A percentile compares a stretch with the other conserved stretches of the same genome.
These are phyloP conservation scores for Trissolcus japonicus DNA, from an alignment of 2,888 invertebrate species.

Conservation along the genomic window DNA sequence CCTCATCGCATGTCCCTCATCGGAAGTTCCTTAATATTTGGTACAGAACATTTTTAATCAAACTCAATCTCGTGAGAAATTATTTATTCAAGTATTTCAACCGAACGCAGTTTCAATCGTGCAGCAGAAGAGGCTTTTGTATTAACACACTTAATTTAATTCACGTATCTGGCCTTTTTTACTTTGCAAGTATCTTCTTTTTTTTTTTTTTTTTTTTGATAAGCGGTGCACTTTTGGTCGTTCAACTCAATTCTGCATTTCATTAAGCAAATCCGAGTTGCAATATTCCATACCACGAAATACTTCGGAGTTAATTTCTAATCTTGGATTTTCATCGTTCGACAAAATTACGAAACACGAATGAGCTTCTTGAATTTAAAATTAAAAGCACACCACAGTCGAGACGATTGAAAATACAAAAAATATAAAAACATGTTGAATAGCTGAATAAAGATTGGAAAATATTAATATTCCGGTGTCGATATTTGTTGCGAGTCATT, in stretches of 20 bases:
- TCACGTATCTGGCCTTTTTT: conserved; percentile 6
- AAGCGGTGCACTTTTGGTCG: background rate
- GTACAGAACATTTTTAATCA: conserved; percentile 57
- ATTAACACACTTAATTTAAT: conserved; percentile 38
- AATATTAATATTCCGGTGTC: conserved; percentile 28
- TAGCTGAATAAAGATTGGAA: conserved; percentile 12
- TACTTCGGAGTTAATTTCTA: too few species aligned
- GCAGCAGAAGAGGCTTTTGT: conserved; percentile 17
- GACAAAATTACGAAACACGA: too few species aligned
- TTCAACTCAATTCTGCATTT: too few species aligned
- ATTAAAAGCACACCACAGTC: too few species aligned
- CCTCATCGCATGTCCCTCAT: conserved; percentile 46
- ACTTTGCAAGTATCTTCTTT: background rate
- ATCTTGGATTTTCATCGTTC: too few species aligned
- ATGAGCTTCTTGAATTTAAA: too few species aligned
- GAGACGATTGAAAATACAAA: too few species aligned
- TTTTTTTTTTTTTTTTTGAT: background rate
- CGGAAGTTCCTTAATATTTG: conserved; percentile 52
- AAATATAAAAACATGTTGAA: too few species aligned
- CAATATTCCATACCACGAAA: too few species aligned
- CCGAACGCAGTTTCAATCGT: conserved; percentile 10
- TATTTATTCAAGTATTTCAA: conserved; percentile 55
- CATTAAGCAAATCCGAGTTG: too few species aligned
- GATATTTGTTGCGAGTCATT: conserved; percentile 46
- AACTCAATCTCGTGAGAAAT: conserved; percentile 52